Conservation (phyloP, 2,113 vertebrate species). For the Peromyscus leucopus region DNA sequence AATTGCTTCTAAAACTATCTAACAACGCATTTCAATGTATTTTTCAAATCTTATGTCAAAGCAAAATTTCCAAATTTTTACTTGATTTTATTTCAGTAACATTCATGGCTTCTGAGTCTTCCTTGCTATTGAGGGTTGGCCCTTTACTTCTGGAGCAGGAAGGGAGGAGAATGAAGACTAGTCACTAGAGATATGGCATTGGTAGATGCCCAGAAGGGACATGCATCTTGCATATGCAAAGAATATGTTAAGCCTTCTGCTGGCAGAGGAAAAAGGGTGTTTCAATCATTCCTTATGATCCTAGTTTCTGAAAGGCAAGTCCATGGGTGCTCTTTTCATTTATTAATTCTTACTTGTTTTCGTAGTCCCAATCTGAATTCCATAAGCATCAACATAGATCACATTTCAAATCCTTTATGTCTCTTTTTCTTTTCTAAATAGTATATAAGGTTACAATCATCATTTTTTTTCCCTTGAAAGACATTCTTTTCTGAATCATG, state of each 20-base stretch:
- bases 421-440: neutral
- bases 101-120: neutral
- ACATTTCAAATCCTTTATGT: neutral
- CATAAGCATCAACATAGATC: neutral
- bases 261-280: neutral
- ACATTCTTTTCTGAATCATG: neutral
- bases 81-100: conserved; percentile 41
- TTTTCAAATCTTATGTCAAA: conserved; percentile 16
- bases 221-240: neutral
- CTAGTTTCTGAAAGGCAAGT: neutral
- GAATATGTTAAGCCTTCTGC: neutral
- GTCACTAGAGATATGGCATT: neutral
- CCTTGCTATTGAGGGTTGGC: neutral
- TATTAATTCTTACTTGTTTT: neutral
- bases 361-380: neutral
- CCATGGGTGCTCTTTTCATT: neutral
- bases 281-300: neutral
- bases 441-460: neutral
- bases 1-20: conserved; percentile 1
- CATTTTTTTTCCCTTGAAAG: neutral
- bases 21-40: neutral
- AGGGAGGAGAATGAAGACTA: neutral
- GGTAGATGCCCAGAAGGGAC: neutral
- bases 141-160: neutral
- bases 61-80: neutral